These are phyloP conservation scores for Caenorhabditis macrosperma DNA, from an alignment of 2,888 invertebrate genomes.

Conservation along the genomic window DNA sequence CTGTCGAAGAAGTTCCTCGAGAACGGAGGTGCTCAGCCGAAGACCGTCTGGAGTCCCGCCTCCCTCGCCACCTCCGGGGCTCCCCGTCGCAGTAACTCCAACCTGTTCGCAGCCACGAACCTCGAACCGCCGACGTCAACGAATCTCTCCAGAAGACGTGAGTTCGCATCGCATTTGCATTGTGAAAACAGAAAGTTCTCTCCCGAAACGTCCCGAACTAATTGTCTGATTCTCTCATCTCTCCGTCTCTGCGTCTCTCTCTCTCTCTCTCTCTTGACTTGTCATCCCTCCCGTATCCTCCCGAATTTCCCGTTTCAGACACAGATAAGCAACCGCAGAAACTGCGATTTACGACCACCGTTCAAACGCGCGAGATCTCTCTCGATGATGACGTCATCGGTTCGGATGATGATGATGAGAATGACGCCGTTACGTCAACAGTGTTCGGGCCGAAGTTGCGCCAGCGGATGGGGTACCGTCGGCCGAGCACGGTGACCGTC, in stretches of 20 bases:
- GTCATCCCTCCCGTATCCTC: conserved; percentile 18
- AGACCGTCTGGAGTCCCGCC: conserved; percentile 62
- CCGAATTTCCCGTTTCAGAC: conserved; percentile 47
- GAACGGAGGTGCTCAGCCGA: conserved; percentile 57
- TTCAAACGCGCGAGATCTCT: conserved; percentile 47
- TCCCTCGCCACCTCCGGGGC: conserved; percentile 23
- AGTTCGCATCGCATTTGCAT: conserved; percentile 36
- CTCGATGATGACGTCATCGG: conserved; percentile 34
- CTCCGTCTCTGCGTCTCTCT: conserved; percentile 20
- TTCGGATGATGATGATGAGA: conserved; percentile 21
- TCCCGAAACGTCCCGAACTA: conserved; percentile 20
- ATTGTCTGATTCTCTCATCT: conserved; percentile 35
- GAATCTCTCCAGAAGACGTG: conserved; percentile 65
- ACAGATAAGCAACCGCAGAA: conserved; percentile 52
- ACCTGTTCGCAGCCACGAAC: conserved; percentile 50
- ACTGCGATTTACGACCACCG: conserved; percentile 52
- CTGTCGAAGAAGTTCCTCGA: conserved; percentile 55
- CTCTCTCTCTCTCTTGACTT: background rate
- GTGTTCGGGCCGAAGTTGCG: background rate
- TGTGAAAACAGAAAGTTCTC: background rate
- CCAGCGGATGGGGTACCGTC: conserved; percentile 25
- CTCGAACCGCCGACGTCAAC: conserved; percentile 15
- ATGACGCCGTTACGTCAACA: conserved; percentile 41
- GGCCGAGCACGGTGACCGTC: conserved; percentile 53
- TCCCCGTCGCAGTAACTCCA: conserved; percentile 50